Evolutionary conservation across 2,113 vertebrate species (phyloP).

Genomic region (Diadophis punctatus): DNA sequence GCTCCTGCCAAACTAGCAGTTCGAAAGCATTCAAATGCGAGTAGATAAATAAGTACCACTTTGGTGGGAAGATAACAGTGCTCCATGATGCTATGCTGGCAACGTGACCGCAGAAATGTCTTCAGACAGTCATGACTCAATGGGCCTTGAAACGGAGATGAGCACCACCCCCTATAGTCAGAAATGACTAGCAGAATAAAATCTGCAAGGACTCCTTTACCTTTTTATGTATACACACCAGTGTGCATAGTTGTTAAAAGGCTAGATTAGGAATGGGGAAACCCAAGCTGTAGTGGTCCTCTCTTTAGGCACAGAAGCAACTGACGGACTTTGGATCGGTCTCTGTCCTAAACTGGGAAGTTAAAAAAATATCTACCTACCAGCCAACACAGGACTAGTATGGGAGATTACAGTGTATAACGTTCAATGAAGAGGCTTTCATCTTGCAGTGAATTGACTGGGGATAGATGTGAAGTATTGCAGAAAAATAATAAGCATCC

Average conservation of each 20-base stretch:
- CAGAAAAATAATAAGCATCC: neutral
- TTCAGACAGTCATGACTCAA: neutral
- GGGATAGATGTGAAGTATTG: neutral
- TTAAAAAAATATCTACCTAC: neutral
- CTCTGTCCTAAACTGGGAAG: neutral
- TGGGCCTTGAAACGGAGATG: neutral
- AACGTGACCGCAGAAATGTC: neutral
- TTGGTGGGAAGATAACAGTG: neutral
- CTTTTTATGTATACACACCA: neutral
- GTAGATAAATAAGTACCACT: neutral
- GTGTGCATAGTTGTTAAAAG: neutral
- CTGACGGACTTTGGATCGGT: neutral
- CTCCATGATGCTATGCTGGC: neutral
- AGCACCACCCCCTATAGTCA: too few species aligned
- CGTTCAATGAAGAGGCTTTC: neutral
- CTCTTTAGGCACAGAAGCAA: neutral
- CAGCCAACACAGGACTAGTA: neutral
- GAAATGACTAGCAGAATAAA: too few species aligned
- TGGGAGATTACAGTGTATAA: neutral
- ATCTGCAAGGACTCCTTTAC: too few species aligned
- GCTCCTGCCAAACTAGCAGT: neutral
- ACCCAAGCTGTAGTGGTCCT: neutral
- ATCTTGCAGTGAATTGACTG: neutral
- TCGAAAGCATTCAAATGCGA: neutral
- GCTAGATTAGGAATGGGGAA: neutral